Evolutionary conservation across 2,888 invertebrate species (phyloP).

Genomic region (Folsomia candida): DNA sequence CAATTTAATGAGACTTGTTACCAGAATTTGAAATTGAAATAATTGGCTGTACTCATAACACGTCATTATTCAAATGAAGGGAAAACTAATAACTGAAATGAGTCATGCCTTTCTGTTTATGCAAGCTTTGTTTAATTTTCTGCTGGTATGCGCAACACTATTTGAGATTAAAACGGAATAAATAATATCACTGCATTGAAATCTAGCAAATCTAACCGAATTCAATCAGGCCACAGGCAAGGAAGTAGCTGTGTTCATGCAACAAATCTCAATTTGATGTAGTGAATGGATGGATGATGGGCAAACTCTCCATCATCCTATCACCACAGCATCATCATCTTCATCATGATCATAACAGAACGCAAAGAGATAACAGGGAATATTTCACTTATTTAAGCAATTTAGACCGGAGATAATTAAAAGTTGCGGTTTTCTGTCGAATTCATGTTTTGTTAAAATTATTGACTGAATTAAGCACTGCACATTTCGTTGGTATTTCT

Average conservation of each 20-base stretch:
- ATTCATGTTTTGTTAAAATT: background rate
- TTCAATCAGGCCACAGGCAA: too few species aligned
- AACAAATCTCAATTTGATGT: too few species aligned
- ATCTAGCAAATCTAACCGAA: background rate
- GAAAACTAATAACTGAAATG: background rate
- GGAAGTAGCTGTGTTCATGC: too few species aligned
- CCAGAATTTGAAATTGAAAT: background rate
- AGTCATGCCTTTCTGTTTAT: background rate
- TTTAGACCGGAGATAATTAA: slow-evolving; percentile 46
- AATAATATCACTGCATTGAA: background rate
- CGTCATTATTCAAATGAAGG: background rate
- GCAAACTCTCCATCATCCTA: too few species aligned
- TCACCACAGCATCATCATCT: too few species aligned
- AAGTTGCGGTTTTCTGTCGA: slow-evolving; percentile 48
- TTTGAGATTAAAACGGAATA: too few species aligned
- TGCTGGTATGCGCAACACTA: too few species aligned
- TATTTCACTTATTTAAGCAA: slow-evolving; percentile 6
- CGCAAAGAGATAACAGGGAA: background rate
- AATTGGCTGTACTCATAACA: background rate
- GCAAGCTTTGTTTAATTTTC: background rate
- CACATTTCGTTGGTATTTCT: background rate
- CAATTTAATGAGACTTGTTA: background rate
- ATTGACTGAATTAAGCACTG: background rate
- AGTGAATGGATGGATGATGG: too few species aligned
- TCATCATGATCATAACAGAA: too few species aligned